phyloP scores from a whole-genome alignment of 53 echinoderm and acorn worm species.

The Actinopyga echinites region DNA sequence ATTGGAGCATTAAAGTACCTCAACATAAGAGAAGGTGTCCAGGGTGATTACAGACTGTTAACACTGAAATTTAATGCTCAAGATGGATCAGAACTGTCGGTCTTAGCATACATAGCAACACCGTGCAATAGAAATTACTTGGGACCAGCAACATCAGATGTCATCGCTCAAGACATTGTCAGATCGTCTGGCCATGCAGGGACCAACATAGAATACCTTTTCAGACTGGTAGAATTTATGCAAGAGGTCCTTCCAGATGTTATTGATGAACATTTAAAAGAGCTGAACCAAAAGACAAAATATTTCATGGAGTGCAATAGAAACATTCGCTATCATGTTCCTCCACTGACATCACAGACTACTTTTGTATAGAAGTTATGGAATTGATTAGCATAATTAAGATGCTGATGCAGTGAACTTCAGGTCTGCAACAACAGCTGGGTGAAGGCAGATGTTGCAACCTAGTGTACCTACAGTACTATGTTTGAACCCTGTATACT shows the following conservation, averaged over 20 bases:
- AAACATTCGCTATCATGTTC: not conserved
- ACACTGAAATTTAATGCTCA: slow-evolving; percentile 55
- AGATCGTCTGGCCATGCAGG: slow-evolving; percentile 64
- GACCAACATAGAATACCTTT: slow-evolving; percentile 82
- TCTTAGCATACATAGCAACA: slow-evolving; percentile 75
- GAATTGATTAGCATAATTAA: no score
- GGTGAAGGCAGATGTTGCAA: no score
- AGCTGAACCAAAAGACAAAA: slow-evolving; percentile 54
- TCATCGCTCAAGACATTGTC: slow-evolving; percentile 70
- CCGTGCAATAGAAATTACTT: slow-evolving; percentile 72
- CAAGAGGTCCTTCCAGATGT: slow-evolving; percentile 72
- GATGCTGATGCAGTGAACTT: no score
- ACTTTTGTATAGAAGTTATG: not conserved
- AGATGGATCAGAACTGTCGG: slow-evolving; percentile 40
- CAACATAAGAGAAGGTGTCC: slow-evolving; percentile 67
- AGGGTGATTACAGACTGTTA: slow-evolving; percentile 72
- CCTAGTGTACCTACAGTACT: no score
- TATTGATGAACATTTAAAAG: slow-evolving; percentile 72
- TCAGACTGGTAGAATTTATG: slow-evolving; percentile 83
- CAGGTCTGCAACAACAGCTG: no score
- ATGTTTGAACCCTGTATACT: no score
- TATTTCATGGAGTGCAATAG: slow-evolving; percentile 54
- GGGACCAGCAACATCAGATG: slow-evolving; percentile 67
- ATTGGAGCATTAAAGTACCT: slow-evolving; percentile 65
- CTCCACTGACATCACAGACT: not conserved